Evolutionary conservation across 2,113 vertebrate species (phyloP).

Genomic region (Willisornis vidua): DNA sequence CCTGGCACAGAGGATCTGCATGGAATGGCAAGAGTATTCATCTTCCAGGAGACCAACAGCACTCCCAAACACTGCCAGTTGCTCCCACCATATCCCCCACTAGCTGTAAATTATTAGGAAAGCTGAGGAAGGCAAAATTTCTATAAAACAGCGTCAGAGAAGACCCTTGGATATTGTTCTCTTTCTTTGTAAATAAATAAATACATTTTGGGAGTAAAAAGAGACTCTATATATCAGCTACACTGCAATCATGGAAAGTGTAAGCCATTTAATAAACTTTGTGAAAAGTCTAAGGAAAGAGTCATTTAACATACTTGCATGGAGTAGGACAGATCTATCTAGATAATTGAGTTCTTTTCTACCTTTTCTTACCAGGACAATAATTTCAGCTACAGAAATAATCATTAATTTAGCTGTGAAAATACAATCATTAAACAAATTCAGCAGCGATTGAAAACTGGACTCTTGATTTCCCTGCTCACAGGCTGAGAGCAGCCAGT

Average conservation of each 20-base stretch:
- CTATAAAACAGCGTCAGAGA: not conserved
- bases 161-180: not conserved
- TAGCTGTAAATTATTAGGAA: not conserved
- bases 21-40: not conserved
- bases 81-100: not conserved
- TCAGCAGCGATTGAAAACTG: not conserved
- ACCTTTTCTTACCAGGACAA: not conserved
- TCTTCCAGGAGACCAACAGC: not conserved
- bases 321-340: not conserved
- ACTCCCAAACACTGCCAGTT: not conserved
- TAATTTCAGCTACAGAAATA: not conserved
- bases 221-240: not conserved
- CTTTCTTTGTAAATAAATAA: not conserved
- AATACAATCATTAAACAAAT: not conserved
- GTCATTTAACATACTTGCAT: not conserved
- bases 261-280: not conserved
- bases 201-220: not conserved
- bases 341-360: not conserved
- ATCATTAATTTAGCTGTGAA: not conserved
- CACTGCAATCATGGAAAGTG: not conserved
- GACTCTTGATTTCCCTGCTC: not conserved
- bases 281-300: not conserved
- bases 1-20: not conserved
- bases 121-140: not conserved
- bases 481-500: not conserved